Base-by-base conservation (phyloP, 2,888 invertebrate species). In the Helicoverpa assulta region DNA sequence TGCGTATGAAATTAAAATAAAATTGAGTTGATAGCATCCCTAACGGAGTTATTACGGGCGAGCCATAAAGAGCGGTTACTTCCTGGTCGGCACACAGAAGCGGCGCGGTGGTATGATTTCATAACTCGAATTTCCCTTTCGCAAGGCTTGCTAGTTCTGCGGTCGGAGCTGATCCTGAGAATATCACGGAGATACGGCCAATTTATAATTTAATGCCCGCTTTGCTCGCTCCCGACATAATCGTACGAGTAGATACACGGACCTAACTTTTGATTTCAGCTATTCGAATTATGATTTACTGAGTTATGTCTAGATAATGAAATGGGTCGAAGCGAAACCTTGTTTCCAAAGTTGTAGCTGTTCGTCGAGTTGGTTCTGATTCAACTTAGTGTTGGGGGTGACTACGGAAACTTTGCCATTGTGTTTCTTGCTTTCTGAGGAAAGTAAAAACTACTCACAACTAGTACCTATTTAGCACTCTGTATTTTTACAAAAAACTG, bases 81-180 rank as follows among this genome's bases (percentile, higher is more conserved):
- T 92, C 92, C 93, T 92, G 86, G 87, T 90, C 66, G 53, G 80
- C 78, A 83, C 84, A 90, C 89, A 91, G 91, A 91, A 91, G 91
- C 90, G 88, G 87, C 79, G 86, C 90, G 88, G 87, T 78, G 86
- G 83, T 88, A 88, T 88, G 88, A 92, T 94, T 94, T 94, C 93
- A 92, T 93, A 93, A 94, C 91, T 90, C 88, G 89, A 91, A 93
- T 93, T 92, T 92, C 92, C 89, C 91, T 92, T 94, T 92, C 92
- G 90, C 89, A 92, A 93, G 86, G 86, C 68, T 70, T 57, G 77
- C 73, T 72, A 68, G 66, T 68, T 85, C 80, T 88, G 88, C 82
- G 88, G 89, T 88, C 70, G 80, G 64, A 66, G 73, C 80, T 81
- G 85, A 86, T 88, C 85, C 81, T 74, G 73, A 81, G 84, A 80